Base-by-base conservation (phyloP, 2,888 invertebrate species). In the Strigamia crassipes region DNA sequence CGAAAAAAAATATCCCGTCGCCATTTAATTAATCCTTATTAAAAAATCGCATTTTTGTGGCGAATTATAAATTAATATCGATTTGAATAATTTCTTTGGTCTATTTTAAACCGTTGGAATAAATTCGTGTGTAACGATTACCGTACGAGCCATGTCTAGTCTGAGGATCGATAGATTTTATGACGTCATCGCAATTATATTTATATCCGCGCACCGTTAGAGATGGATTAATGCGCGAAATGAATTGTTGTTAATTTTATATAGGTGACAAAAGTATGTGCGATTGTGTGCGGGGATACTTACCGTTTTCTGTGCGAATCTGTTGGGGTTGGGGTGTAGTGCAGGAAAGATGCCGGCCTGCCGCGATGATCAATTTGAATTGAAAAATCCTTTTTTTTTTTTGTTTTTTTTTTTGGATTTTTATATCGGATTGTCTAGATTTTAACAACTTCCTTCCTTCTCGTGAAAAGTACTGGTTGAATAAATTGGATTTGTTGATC, bases 341-440 rank as follows among this genome's bases (percentile, higher is more conserved):
- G 66, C 66, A 66, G 66, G 66, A 66, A 66, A 66, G 66, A 66
- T 66, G 66, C 66, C 66, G 66, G 66, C 66, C 66, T 13, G 10
- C 66, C 1, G 27, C 27, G 66, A 66, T 66, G 66, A 13, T 66
- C 66, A 31, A 66, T 66, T 51, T 51, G n/a, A 51, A 51, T 51
- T 51, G 1, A n/a, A n/a, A 13, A n/a, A 18, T 51, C 18, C n/a
- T n/a, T 51, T n/a, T 15, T 18, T 15, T 27, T 8, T 18, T 15
- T 27, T 8, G 31, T 2, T 27, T 66, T 66, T 23, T 23, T 15
- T 23, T 27, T 13, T 21, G n/a, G 34, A 5, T 34, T 34, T 34
- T 34, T 34, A 34, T 34, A 34, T 6, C 34, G 6, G 4, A n/a
- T 1, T 51, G 51, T 51, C n/a, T 8, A 18, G 51, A 15, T n/a